Evolutionary conservation across 2,797 vertebrate species (phyloP).

Genomic region (Notolabrus celidotus): DNA sequence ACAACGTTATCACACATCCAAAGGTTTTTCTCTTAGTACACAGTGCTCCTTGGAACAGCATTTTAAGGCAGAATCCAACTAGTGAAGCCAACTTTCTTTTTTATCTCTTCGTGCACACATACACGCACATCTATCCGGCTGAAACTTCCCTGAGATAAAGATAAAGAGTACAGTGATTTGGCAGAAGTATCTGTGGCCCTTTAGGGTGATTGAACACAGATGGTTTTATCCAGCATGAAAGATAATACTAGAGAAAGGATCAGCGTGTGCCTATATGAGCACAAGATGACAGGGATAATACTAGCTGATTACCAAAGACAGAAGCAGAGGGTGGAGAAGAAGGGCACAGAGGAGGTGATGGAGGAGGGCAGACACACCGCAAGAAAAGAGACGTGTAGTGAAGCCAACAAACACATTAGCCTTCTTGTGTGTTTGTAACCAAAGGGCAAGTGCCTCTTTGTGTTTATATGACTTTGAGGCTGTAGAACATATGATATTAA

Average conservation of each 20-base stretch:
- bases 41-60: background rate
- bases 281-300: slow-evolving; percentile 59
- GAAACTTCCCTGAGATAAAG: slow-evolving; percentile 28
- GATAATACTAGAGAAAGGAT: slow-evolving; percentile 56
- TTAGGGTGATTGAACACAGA: slow-evolving; percentile 67
- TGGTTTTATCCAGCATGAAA: slow-evolving; percentile 45
- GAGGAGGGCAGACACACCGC: slow-evolving; percentile 48
- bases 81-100: background rate
- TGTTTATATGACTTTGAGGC: background rate
- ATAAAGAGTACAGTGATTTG: slow-evolving; percentile 41
- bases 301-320: slow-evolving; percentile 55
- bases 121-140: slow-evolving; percentile 22
- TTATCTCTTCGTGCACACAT: background rate
- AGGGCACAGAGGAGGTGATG: slow-evolving; percentile 38
- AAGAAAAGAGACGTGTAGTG: slow-evolving; percentile 12
- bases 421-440: slow-evolving; percentile 28
- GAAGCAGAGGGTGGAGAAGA: slow-evolving; percentile 3
- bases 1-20: no score
- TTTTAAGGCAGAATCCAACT: background rate
- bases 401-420: slow-evolving; percentile 41
- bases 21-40: background rate
- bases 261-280: slow-evolving; percentile 36
- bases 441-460: background rate
- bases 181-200: slow-evolving; percentile 36
- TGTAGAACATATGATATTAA: background rate